Base-by-base conservation (phyloP, 2,113 vertebrate species). In the Grallaria varia region DNA sequence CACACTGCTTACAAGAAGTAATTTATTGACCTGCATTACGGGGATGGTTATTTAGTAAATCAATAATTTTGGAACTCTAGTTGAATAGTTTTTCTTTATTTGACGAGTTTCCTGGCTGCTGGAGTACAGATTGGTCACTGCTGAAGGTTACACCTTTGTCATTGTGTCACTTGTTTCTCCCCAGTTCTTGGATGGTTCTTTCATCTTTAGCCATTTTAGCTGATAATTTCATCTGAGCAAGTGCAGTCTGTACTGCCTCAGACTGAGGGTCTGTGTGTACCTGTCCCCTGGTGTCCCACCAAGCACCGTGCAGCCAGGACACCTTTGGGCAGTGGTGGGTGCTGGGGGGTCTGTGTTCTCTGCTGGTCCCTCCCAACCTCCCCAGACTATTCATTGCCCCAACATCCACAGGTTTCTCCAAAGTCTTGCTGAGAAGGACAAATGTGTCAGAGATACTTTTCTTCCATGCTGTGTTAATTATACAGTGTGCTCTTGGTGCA, bases 401-500 rank as follows among this genome's bases (percentile, higher is more conserved):
- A 35, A 28, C 79, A 42, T 16, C 60, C 23, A 10, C 10, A 15
- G 37, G 13, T n/a, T 76, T 69, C 35, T 83, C 79, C 58, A 24
- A 33, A 25, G 13, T 15, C 45, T 69, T 76, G 55, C 39, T 44
- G 42, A 44, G 72, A 31, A 66, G 89, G 67, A 37, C 73, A 40
- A 15, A 56, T 17, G 8, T 0, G 67, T 42, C 33, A 37, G 64
- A 64, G 35, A 28, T 50, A 28, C 27, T 39, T 23, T 63, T 28
- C 40, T 76, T 22, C 35, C 33, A 27, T 1, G 7, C 37, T 68
- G 33, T 4, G 3, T 56, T 76, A 49, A 31, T 75, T 69, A 56
- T 81, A 19, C n/a, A 39, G 52, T 2, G 2, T 55, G 62, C 60
- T 4, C 0, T 62, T 45, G 28, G 42, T 56, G n/a, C 14, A 0